Evolutionary conservation across 2,888 invertebrate genomes (phyloP).

Genomic region (Aspidiotus rigidus): DNA sequence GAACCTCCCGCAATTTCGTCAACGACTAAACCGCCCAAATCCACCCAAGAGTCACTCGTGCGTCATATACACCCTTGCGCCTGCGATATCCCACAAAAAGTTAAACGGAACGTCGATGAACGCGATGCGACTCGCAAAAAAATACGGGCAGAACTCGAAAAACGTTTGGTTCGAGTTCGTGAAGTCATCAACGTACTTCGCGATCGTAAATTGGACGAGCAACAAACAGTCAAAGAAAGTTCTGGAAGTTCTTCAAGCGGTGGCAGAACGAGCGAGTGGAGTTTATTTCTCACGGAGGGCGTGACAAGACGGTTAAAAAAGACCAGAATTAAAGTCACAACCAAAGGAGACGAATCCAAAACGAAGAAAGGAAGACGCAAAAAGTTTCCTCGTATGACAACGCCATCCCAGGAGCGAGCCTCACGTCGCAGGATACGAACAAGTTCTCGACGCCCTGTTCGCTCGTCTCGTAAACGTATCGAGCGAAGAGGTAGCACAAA

Average conservation of each 20-base stretch:
- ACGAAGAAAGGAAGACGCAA: neutral
- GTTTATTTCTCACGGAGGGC: too few species aligned
- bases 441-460: too few species aligned
- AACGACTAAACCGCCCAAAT: too few species aligned
- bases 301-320: neutral
- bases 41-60: too few species aligned
- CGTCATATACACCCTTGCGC: conserved; percentile 12
- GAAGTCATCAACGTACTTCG: neutral
- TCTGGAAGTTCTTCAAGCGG: too few species aligned
- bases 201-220: too few species aligned
- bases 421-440: too few species aligned
- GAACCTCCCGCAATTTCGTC: too few species aligned
- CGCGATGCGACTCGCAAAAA: conserved; percentile 7
- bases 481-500: too few species aligned
- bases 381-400: neutral
- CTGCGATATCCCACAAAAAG: conserved; percentile 5
- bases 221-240: too few species aligned
- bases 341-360: neutral
- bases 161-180: neutral
- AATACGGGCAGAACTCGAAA: neutral
- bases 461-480: too few species aligned
- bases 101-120: neutral
- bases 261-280: too few species aligned
- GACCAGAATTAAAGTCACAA: neutral
- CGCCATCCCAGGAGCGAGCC: neutral